phyloP scores from a whole-genome alignment of 1,140 invertebrate genomes.

The Delia radicum region DNA sequence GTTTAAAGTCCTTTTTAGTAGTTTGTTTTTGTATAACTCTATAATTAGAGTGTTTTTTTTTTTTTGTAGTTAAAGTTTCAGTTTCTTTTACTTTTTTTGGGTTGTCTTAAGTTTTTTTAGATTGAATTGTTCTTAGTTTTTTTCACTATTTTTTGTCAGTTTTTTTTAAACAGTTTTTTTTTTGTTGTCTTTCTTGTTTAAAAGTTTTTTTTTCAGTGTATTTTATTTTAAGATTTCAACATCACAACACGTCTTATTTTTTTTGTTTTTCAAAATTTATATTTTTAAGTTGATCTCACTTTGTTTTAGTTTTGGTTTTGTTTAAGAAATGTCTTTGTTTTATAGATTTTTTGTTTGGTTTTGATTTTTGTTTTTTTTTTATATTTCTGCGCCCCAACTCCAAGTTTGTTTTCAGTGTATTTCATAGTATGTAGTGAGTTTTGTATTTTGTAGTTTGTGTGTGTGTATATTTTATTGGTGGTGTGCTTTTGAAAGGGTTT shows the following conservation, averaged over 20 bases:
- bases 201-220: not conserved
- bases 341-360: not conserved
- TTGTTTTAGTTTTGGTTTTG: slow-evolving; percentile 20
- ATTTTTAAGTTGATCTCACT: no score
- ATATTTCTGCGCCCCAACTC: slow-evolving; percentile 40
- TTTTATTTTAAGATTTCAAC: slow-evolving; percentile 2
- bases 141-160: not conserved
- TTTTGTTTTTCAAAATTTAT: not conserved
- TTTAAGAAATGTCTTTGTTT: slow-evolving; percentile 1
- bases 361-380: not conserved
- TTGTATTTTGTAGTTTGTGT: not conserved
- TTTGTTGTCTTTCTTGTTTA: not conserved
- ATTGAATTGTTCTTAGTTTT: not conserved
- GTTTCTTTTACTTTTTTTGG: no score
- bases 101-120: not conserved
- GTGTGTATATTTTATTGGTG: slow-evolving; percentile 25
- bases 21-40: not conserved
- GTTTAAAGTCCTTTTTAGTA: not conserved
- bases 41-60: not conserved
- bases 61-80: not conserved
- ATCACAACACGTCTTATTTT: slow-evolving; percentile 10
- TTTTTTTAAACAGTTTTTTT: not conserved
- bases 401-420: slow-evolving; percentile 29
- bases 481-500: slow-evolving; percentile 1
- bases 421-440: not conserved